These are phyloP conservation scores for Nemotelus pantherinus DNA, from an alignment of 2,888 invertebrate genomes.

Conservation along the genomic window DNA sequence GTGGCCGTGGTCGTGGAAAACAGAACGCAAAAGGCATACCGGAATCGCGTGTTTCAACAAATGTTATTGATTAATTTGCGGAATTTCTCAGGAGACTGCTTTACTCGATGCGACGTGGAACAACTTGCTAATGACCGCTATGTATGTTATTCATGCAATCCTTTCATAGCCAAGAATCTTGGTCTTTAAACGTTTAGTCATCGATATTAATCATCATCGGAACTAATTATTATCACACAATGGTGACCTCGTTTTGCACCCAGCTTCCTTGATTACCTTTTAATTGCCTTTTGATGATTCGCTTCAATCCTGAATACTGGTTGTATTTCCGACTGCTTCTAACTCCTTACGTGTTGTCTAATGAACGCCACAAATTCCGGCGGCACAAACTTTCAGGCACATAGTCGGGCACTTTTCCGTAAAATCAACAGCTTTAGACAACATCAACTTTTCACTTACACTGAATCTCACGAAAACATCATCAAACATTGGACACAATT, in stretches of 20 bases:
- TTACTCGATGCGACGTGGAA: too few relatives aligned
- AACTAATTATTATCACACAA: background rate
- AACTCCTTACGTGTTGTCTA: conserved; percentile 11
- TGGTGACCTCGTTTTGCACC: background rate
- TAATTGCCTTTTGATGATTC: background rate
- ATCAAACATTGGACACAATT: background rate
- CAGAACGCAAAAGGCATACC: conserved; percentile 3
- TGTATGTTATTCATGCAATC: too few relatives aligned
- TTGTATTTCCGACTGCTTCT: background rate
- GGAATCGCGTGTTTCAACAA: conserved; percentile 4
- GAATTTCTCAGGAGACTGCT: conserved; percentile 7
- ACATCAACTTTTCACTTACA: conserved; percentile 24
- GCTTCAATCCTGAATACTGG: background rate
- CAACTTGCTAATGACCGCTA: too few relatives aligned
- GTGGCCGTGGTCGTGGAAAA: background rate
- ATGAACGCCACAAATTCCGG: background rate
- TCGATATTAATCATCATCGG: too few relatives aligned
- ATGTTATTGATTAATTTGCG: background rate
- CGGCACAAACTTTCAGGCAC: too few relatives aligned
- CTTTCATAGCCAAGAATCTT: too few relatives aligned
- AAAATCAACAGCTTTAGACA: background rate
- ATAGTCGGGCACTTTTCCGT: too few relatives aligned
- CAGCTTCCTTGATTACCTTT: conserved; percentile 9
- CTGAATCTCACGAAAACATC: conserved; percentile 7
- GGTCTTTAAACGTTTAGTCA: too few relatives aligned